Evolutionary conservation across 1,140 invertebrate species (phyloP), one percentile per base, ranked within the genome.

Genomic region (Euschistus heros): DNA sequence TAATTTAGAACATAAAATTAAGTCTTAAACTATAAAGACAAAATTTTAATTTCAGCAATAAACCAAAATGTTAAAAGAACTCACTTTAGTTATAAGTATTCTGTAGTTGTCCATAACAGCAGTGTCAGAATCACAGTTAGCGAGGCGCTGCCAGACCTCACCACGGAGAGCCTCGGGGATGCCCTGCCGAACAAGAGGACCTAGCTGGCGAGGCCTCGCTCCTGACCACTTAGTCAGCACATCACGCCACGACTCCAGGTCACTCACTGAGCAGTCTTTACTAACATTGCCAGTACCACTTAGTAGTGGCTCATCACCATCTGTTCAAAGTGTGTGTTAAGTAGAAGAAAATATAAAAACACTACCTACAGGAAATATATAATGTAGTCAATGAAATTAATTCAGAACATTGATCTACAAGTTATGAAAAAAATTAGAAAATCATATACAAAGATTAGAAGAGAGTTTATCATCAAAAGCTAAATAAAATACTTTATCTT

Each of bases 251-350:
- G 86, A 88, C 47, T 89, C 88, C 20, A 99, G 77, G 65, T 96
- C 91, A 70, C 89, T 89, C 72, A 92, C 91, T 0, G 89, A 88
- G 71, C 95, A 97, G 72, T 99, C 95, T 75, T 96, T 97, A 3
- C 92, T 94, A 2, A 99, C 95, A 73, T 90, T 84, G 0, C 97
- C 97, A 17, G 93, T 97, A 14, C 97, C 97, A 77, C 93, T 97
- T 6, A 97, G 78, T 67, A 99, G 77, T 0, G 95, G 94, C 74
- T 98, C 96, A 77, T 99, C 96, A 61, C 89, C 91, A 83, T 92
- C 89, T 85, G 72, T 67, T 74, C 74, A 67, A 62, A 63, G 37
- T 15, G 0, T 17, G 7, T 59, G 55, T 8, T 37, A 37, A 37
- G 7, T 37, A 37, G 33, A 10, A 13, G 33, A 37, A 37, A 37